These are phyloP conservation scores for Meganola albula DNA, from an alignment of 2,888 invertebrate species.

Conservation along the genomic window DNA sequence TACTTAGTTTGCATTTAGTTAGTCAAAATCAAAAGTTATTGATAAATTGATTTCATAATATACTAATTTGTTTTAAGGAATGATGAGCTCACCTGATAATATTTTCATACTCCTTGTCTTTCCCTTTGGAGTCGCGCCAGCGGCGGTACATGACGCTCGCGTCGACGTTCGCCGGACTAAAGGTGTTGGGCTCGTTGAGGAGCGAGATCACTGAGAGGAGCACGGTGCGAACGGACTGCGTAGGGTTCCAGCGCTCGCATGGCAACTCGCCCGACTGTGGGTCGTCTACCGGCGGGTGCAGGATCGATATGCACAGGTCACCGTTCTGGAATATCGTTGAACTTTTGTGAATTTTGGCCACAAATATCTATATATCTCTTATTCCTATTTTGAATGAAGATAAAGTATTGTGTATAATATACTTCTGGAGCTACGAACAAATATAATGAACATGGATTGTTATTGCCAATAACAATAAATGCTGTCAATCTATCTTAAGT, in stretches of 20 bases:
- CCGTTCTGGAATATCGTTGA: slow-evolving; percentile 97
- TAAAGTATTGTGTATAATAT: no score
- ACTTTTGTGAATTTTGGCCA: no score
- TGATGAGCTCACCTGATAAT: slow-evolving; percentile 88
- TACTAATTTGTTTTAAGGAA: slow-evolving; percentile 1
- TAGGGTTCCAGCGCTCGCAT: slow-evolving; percentile 99
- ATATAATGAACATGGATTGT: slow-evolving; percentile 1
- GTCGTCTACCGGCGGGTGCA: slow-evolving; percentile 99
- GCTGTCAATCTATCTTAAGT: slow-evolving; percentile 2
- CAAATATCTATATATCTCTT: no score
- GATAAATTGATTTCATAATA: no score
- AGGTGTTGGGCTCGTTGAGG: slow-evolving; percentile 99
- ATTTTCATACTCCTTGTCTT: slow-evolving; percentile 99
- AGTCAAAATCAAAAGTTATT: no score
- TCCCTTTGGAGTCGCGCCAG: slow-evolving; percentile 98
- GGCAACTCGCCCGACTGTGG: slow-evolving; percentile 99
- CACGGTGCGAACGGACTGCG: slow-evolving; percentile 99
- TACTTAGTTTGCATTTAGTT: no score
- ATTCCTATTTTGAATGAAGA: no score
- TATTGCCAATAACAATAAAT: slow-evolving; percentile 14
- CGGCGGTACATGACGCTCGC: slow-evolving; percentile 99
- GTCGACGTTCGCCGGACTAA: slow-evolving; percentile 99
- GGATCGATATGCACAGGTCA: slow-evolving; percentile 98
- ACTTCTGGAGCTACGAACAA: no score
- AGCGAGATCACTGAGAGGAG: slow-evolving; percentile 98